phyloP scores from a whole-genome alignment of 2,113 vertebrate species.

The Corythaeola cristata region DNA sequence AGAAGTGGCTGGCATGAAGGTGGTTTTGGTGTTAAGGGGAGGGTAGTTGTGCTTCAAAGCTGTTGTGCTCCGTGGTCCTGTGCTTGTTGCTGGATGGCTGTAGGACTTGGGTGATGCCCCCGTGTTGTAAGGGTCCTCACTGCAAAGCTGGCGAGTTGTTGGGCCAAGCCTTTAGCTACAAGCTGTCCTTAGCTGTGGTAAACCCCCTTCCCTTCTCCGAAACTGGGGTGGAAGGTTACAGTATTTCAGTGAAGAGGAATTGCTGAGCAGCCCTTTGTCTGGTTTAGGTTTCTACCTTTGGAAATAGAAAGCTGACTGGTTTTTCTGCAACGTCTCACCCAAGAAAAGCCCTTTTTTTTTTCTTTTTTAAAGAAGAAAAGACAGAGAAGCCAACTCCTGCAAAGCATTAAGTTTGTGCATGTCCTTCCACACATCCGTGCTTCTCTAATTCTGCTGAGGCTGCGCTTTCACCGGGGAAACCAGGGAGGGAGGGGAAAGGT shows the following conservation, averaged over 20 bases:
- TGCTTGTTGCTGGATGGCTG: neutral
- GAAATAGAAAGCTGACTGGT: neutral
- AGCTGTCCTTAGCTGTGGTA: neutral
- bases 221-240: neutral
- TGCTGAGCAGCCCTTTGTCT: neutral
- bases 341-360: neutral
- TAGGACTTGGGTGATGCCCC: neutral
- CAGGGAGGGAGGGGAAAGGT: neutral
- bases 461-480: neutral
- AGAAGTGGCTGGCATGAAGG: neutral
- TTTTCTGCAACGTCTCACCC: neutral
- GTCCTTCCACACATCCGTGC: neutral
- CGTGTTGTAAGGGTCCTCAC: neutral
- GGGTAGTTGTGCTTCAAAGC: neutral
- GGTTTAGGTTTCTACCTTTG: neutral
- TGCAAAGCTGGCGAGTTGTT: neutral
- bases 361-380: neutral
- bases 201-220: neutral
- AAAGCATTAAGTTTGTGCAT: neutral
- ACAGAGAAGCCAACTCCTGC: neutral
- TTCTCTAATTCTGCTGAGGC: conserved; percentile 33
- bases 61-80: neutral
- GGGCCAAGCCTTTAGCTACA: neutral
- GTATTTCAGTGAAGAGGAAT: neutral
- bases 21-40: neutral